A percentile compares a stretch with the other conserved stretches of the same genome.
These are phyloP conservation scores for Solenodon paradoxus DNA, from an alignment of 2,113 vertebrate genomes.

Conservation along the genomic window DNA sequence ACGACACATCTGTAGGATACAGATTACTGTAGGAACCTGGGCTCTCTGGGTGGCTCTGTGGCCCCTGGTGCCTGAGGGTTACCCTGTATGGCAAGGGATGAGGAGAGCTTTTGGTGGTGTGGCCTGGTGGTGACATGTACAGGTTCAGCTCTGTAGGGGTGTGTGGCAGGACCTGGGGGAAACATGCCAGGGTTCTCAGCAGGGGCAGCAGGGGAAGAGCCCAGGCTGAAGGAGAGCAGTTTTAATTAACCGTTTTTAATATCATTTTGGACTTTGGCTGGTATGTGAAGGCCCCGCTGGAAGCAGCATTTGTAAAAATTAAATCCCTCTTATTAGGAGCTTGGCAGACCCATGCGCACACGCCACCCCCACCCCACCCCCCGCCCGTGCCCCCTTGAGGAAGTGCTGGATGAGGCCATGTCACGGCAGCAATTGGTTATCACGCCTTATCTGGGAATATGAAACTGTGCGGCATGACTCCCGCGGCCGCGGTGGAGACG, in stretches of 20 bases:
- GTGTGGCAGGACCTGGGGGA: background rate
- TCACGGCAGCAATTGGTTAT: constrained; percentile 93
- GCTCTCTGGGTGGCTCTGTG: background rate
- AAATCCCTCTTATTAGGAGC: constrained; percentile 81
- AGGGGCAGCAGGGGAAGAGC: constrained; percentile 31
- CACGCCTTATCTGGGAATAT: constrained; percentile 97
- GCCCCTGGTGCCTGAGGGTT: background rate
- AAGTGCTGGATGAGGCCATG: constrained; percentile 84
- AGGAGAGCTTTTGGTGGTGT: background rate
- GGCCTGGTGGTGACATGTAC: background rate
- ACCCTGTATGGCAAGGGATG: background rate
- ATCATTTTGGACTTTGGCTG: constrained; percentile 73
- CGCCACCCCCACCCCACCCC: background rate
- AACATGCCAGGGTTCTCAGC: constrained; percentile 37
- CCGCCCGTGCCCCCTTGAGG: constrained; percentile 66
- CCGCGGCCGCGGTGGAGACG: constrained; percentile 91
- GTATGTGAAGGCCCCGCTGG: constrained; percentile 69
- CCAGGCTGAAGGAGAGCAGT: constrained; percentile 75
- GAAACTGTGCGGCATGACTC: constrained; percentile 94
- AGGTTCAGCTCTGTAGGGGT: background rate
- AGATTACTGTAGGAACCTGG: background rate
- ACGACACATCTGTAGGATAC: background rate
- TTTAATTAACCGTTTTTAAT: constrained; percentile 73
- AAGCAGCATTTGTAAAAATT: constrained; percentile 76
- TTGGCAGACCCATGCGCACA: constrained; percentile 75